phyloP scores from a whole-genome alignment of 1,140 invertebrate species.

The Drosophila elegans region DNA sequence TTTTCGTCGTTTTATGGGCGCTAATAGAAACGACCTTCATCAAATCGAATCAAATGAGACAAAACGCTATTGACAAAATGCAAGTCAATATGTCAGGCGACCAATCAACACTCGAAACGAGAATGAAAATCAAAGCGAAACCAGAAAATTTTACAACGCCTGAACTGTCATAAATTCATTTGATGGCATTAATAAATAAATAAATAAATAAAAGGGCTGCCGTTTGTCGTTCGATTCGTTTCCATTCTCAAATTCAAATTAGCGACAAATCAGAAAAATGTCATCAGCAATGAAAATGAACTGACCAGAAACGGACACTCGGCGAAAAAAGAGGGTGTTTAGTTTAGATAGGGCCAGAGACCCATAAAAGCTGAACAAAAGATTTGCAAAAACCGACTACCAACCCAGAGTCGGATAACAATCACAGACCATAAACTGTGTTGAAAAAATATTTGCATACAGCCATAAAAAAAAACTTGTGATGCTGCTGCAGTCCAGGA shows the following conservation, averaged over 20 bases:
- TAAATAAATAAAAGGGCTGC: conserved; percentile 36
- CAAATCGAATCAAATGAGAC: conserved; percentile 66
- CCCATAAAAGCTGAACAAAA: conserved; percentile 47
- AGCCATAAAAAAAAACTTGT: conserved; percentile 29
- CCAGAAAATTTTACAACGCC: conserved; percentile 18
- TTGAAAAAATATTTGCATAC: conserved; percentile 69
- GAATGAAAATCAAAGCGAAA: conserved; percentile 45
- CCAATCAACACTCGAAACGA: conserved; percentile 58
- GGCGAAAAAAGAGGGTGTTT: neutral
- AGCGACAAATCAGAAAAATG: conserved; percentile 66
- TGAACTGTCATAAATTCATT: conserved; percentile 52
- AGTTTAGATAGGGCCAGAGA: neutral
- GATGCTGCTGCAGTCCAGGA: conserved; percentile 31
- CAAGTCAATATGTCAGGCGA: conserved; percentile 68
- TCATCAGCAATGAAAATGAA: conserved; percentile 47
- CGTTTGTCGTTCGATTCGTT: conserved; percentile 42
- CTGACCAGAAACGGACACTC: conserved; percentile 4
- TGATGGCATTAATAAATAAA: conserved; percentile 30
- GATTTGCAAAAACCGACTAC: conserved; percentile 47
- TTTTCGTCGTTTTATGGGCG: conserved; percentile 49
- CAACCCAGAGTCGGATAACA: conserved; percentile 52
- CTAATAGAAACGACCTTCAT: conserved; percentile 73
- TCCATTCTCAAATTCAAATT: conserved; percentile 68
- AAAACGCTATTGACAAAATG: conserved; percentile 69
- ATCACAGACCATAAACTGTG: conserved; percentile 65